phyloP scores from a whole-genome alignment of 2,888 invertebrate genomes.

The Scotopteryx bipunctaria region DNA sequence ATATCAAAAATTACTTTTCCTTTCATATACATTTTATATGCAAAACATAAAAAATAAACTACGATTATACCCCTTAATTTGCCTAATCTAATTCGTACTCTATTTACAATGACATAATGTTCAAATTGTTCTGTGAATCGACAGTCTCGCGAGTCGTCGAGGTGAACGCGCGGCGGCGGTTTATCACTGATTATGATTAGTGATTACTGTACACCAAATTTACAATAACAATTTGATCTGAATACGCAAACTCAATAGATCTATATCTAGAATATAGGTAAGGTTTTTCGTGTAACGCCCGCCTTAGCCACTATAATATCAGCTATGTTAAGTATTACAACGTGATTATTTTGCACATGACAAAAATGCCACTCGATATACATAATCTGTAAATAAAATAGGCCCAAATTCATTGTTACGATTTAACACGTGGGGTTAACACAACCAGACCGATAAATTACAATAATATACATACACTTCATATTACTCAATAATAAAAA shows the following conservation, averaged over 20 bases:
- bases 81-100: conserved; percentile 77
- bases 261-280: conserved; percentile 75
- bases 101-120: conserved; percentile 78
- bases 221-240: conserved; percentile 79
- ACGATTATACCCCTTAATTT: conserved; percentile 73
- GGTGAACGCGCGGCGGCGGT: conserved; percentile 60
- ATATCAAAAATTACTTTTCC: conserved; percentile 45
- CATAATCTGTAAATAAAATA: conserved; percentile 63
- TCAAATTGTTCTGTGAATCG: conserved; percentile 75
- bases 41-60: conserved; percentile 71
- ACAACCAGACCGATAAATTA: conserved; percentile 61
- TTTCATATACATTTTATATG: conserved; percentile 59
- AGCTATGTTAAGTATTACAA: conserved; percentile 76
- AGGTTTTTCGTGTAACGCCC: conserved; percentile 72
- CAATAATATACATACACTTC: conserved; percentile 49
- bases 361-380: conserved; percentile 63
- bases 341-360: conserved; percentile 70
- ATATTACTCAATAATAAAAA: conserved; percentile 45
- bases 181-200: conserved; percentile 52
- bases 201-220: conserved; percentile 78
- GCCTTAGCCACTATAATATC: conserved; percentile 79
- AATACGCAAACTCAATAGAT: conserved; percentile 78
- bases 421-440: conserved; percentile 68
- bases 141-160: conserved; percentile 61
- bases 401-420: conserved; percentile 77